A percentile compares a stretch with the other conserved stretches of the same genome.
phyloP scores from a whole-genome alignment of 2,797 vertebrate species.

The Chelon auratus region DNA sequence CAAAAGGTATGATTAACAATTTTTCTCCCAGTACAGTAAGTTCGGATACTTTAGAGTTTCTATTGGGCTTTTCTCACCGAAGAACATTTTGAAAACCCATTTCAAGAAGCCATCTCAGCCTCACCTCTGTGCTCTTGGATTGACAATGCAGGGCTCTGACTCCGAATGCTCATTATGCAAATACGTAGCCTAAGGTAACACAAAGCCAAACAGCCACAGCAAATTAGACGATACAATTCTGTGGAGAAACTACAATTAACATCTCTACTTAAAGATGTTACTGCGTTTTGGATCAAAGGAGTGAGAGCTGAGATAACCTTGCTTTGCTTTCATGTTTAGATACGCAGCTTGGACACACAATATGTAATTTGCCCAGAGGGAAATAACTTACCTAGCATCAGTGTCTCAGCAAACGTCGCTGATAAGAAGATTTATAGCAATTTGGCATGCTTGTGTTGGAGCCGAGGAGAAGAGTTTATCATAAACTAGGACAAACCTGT shows the following conservation, averaged over 20 bases:
- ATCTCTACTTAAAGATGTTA: slow-evolving; percentile 70
- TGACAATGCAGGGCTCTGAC: slow-evolving; percentile 59
- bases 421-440: slow-evolving; percentile 63
- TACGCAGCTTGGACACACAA: slow-evolving; percentile 49
- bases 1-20: too few species aligned
- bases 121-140: slow-evolving; percentile 55
- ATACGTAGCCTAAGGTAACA: slow-evolving; percentile 81
- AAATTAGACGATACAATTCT: slow-evolving; percentile 79
- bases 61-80: slow-evolving; percentile 5
- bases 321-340: slow-evolving; percentile 74
- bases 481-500: slow-evolving; percentile 62
- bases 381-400: slow-evolving; percentile 54
- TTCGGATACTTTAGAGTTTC: neutral
- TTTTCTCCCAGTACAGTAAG: neutral
- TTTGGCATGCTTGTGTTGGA: slow-evolving; percentile 63
- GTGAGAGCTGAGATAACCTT: slow-evolving; percentile 66
- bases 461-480: slow-evolving; percentile 41
- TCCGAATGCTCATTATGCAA: slow-evolving; percentile 83
- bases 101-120: slow-evolving; percentile 40
- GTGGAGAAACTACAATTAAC: slow-evolving; percentile 73
- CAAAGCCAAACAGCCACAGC: slow-evolving; percentile 77
- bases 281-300: slow-evolving; percentile 73
- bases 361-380: slow-evolving; percentile 48
- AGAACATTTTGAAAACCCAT: slow-evolving; percentile 27
- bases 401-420: slow-evolving; percentile 20